These are phyloP conservation scores for Hylia prasina DNA, from an alignment of 2,113 vertebrate genomes.

Conservation along the genomic window DNA sequence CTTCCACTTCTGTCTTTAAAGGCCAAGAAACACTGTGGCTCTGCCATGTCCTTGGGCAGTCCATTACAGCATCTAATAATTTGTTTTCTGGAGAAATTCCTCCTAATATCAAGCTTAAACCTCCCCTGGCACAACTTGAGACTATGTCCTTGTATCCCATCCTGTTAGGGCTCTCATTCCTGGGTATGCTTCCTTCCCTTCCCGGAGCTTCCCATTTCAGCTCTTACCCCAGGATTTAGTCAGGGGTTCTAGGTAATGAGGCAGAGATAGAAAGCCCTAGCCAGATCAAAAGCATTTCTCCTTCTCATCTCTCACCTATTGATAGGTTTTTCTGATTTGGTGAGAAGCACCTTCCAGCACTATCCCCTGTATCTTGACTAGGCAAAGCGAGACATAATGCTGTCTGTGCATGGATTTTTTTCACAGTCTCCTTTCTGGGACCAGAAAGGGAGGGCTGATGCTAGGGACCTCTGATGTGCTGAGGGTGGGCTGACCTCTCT, in stretches of 20 bases:
- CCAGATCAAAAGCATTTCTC: accelerated
- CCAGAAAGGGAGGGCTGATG: no score
- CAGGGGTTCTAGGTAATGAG: background rate
- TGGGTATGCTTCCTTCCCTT: background rate
- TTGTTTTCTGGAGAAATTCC: background rate
- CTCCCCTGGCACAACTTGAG: no score
- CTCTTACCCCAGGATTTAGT: background rate
- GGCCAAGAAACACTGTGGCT: background rate
- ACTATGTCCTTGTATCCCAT: background rate
- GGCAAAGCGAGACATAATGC: background rate
- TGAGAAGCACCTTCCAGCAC: background rate
- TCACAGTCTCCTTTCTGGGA: background rate
- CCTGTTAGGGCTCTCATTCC: background rate
- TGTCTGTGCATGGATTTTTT: background rate
- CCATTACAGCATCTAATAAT: background rate
- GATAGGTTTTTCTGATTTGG: background rate
- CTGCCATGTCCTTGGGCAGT: background rate
- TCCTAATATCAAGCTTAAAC: background rate
- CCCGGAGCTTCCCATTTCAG: background rate
- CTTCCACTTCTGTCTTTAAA: background rate
- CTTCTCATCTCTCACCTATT: background rate
- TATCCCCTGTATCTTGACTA: background rate
- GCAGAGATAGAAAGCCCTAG: background rate
- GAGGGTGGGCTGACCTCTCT: accelerated
- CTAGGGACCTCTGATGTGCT: background rate